Evolutionary conservation across 92 coral and sea anemone species (phyloP).

Genomic region (Epizoanthus illoricatus): DNA sequence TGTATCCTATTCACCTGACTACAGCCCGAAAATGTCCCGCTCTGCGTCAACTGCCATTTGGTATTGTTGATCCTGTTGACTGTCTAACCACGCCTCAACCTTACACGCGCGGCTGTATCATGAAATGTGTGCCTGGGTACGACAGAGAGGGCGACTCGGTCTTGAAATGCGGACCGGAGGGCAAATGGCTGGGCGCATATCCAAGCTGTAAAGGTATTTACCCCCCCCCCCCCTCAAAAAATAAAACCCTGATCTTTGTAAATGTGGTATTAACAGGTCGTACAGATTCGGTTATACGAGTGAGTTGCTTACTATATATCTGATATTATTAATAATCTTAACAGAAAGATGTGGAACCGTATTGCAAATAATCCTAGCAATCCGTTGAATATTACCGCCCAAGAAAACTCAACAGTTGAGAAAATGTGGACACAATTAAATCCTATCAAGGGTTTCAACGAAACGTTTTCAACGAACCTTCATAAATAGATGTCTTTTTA

Average conservation of each 20-base stretch:
- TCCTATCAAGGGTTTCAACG: too few species aligned
- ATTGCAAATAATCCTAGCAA: too few species aligned
- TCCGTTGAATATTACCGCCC: too few species aligned
- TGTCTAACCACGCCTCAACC: slow-evolving; percentile 81
- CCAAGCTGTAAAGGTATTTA: slow-evolving; percentile 86
- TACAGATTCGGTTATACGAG: too few species aligned
- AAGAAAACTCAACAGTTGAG: too few species aligned
- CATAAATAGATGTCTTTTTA: too few species aligned
- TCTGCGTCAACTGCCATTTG: slow-evolving; percentile 75
- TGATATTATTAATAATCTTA: too few species aligned
- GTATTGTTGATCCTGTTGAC: slow-evolving; percentile 75
- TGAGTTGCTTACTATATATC: too few species aligned
- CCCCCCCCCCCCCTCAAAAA: not conserved
- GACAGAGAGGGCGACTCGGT: slow-evolving; percentile 53
- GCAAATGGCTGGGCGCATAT: slow-evolving; percentile 72
- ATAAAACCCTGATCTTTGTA: not conserved
- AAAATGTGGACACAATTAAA: too few species aligned
- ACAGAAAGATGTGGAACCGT: too few species aligned
- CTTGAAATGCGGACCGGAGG: slow-evolving; percentile 80
- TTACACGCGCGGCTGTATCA: slow-evolving; percentile 74
- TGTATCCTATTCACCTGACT: slow-evolving; percentile 11
- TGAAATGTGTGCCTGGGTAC: slow-evolving; percentile 82
- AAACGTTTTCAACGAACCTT: too few species aligned
- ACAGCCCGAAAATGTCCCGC: slow-evolving; percentile 88
- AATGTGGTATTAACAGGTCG: not conserved